phyloP scores from a whole-genome alignment of 2,113 vertebrate species.

The Calonectris borealis region DNA sequence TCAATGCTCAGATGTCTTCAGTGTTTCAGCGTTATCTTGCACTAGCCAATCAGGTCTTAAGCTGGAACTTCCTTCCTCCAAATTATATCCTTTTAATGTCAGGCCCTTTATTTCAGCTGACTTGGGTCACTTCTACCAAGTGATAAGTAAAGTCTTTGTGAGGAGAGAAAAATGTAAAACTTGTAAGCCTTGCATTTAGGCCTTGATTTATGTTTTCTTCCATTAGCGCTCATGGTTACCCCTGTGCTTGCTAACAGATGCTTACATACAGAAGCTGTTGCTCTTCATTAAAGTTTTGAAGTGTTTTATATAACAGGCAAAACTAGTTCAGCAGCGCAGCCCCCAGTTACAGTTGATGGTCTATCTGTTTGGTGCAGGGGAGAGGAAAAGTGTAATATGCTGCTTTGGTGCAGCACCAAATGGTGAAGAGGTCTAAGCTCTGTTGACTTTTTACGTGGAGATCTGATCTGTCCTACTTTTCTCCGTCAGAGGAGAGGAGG shows the following conservation, averaged over 20 bases:
- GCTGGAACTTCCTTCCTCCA: slow-evolving; percentile 99
- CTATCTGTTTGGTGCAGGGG: background rate
- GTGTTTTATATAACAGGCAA: background rate
- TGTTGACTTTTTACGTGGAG: background rate
- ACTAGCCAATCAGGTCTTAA: slow-evolving; percentile 96
- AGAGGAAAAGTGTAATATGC: background rate
- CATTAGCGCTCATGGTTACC: background rate
- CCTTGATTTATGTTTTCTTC: background rate
- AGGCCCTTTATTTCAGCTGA: background rate
- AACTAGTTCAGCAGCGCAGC: background rate
- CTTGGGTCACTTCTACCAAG: background rate
- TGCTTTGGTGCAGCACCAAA: background rate
- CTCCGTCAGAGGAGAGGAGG: background rate
- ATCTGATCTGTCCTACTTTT: background rate
- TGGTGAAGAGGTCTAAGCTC: background rate
- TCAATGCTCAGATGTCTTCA: slow-evolving; percentile 95
- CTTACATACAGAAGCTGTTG: background rate
- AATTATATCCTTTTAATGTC: slow-evolving; percentile 93
- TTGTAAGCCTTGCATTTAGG: background rate
- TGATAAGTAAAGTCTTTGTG: background rate
- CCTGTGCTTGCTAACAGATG: background rate
- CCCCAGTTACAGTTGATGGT: background rate
- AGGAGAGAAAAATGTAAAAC: background rate
- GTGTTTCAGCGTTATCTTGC: slow-evolving; percentile 98
- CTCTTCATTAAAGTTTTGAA: background rate